These are phyloP conservation scores for Triplophysa tibetana DNA, from an alignment of 2,113 vertebrate genomes.

Conservation along the genomic window DNA sequence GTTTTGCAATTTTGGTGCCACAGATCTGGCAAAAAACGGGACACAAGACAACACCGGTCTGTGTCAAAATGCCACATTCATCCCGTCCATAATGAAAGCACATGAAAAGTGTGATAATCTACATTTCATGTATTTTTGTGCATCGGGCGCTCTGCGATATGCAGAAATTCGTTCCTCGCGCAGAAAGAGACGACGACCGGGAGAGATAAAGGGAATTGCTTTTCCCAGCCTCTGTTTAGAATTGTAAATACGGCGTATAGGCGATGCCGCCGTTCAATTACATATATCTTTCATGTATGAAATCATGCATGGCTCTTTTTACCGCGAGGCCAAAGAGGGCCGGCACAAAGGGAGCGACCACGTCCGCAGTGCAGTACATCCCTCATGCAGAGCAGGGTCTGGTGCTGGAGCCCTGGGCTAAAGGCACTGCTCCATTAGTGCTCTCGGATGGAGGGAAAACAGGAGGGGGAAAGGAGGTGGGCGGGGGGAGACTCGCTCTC, in stretches of 20 bases:
- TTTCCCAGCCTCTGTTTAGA: slow-evolving; percentile 72
- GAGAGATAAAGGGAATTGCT: slow-evolving; percentile 58
- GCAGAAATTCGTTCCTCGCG: slow-evolving; percentile 66
- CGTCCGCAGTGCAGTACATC: slow-evolving; percentile 68
- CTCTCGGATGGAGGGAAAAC: slow-evolving; percentile 36
- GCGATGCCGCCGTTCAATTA: slow-evolving; percentile 75
- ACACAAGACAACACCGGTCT: slow-evolving; percentile 8
- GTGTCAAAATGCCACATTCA: slow-evolving; percentile 51
- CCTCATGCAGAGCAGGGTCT: slow-evolving; percentile 74
- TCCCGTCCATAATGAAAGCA: slow-evolving; percentile 57
- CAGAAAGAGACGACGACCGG: slow-evolving; percentile 27
- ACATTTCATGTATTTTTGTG: slow-evolving; percentile 59
- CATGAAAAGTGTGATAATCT: slow-evolving; percentile 65
- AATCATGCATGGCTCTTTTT: slow-evolving; percentile 75
- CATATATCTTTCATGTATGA: slow-evolving; percentile 81
- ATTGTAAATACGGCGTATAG: slow-evolving; percentile 76
- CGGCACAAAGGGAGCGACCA: slow-evolving; percentile 73
- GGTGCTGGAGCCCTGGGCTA: slow-evolving; percentile 72
- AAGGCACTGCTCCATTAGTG: slow-evolving; percentile 61
- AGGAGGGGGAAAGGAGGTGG: slow-evolving; percentile 17
- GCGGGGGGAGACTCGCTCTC: slow-evolving; percentile 54
- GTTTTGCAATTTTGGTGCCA: slow-evolving; percentile 22
- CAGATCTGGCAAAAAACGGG: neutral
- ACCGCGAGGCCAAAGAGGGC: slow-evolving; percentile 61
- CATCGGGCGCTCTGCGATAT: slow-evolving; percentile 62